These are phyloP conservation scores for Phortica magna DNA, from an alignment of 2,888 invertebrate genomes.

Conservation along the genomic window DNA sequence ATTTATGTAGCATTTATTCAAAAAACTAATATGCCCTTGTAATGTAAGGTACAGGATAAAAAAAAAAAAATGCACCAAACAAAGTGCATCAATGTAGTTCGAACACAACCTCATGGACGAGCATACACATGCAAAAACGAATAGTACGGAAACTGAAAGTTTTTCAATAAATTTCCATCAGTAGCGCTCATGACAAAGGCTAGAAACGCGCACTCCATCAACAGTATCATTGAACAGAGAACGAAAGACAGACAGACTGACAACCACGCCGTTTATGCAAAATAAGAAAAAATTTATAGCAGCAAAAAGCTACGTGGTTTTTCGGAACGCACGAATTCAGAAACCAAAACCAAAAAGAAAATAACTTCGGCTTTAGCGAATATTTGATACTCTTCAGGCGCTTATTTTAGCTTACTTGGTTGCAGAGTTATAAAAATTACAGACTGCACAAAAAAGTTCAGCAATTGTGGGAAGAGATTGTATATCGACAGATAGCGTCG, in stretches of 20 bases:
- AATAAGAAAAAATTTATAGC: constrained; percentile 59
- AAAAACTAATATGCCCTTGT: no score
- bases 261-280: constrained; percentile 62
- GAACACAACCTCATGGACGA: constrained; percentile 12
- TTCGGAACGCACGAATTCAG: neutral
- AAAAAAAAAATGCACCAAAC: neutral
- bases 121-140: neutral
- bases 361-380: neutral
- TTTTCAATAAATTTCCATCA: constrained; percentile 72
- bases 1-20: no score
- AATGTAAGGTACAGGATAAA: neutral
- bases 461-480: neutral
- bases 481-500: neutral
- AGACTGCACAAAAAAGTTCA: neutral
- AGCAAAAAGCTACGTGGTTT: constrained; percentile 4
- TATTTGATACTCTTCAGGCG: no score
- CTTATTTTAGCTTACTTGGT: no score
- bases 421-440: no score
- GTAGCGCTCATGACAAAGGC: constrained; percentile 46
- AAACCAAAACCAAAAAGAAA: constrained; percentile 1
- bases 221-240: neutral
- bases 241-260: neutral
- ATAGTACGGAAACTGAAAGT: constrained; percentile 62
- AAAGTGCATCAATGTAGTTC: constrained; percentile 57
- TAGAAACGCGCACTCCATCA: neutral